A percentile compares a stretch with the other conserved stretches of the same genome.
phyloP scores from a whole-genome alignment of 1,140 invertebrate species.

The Trypoxylus dichotomus region DNA sequence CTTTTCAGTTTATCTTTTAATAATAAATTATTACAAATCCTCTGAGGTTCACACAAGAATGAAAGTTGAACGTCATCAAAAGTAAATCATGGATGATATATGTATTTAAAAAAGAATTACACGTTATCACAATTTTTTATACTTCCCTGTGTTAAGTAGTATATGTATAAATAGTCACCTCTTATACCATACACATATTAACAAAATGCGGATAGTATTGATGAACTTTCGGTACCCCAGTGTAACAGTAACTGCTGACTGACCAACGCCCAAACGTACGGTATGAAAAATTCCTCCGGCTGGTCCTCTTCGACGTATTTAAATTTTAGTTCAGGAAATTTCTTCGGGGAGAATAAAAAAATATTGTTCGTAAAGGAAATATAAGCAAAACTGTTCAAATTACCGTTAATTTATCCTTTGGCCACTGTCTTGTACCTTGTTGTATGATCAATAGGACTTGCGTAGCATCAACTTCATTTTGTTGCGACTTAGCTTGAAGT shows the following conservation, averaged over 20 bases:
- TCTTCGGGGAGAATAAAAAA: slow-evolving; percentile 68
- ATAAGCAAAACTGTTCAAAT: slow-evolving; percentile 4
- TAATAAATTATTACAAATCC: slow-evolving; percentile 25
- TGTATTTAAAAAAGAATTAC: background rate
- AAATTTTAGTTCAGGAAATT: slow-evolving; percentile 98
- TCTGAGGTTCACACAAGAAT: slow-evolving; percentile 14
- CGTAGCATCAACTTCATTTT: slow-evolving; percentile 72
- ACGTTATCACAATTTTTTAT: slow-evolving; percentile 19
- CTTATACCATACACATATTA: slow-evolving; percentile 36
- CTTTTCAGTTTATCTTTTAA: background rate
- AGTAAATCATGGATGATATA: slow-evolving; percentile 4
- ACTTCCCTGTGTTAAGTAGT: slow-evolving; percentile 4
- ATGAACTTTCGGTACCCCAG: slow-evolving; percentile 61
- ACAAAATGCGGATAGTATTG: slow-evolving; percentile 42
- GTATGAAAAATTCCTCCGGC: slow-evolving; percentile 99
- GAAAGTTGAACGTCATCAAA: background rate
- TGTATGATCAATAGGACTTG: slow-evolving; percentile 86
- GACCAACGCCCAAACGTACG: slow-evolving; percentile 96
- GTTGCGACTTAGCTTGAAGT: slow-evolving; percentile 45
- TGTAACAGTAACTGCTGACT: slow-evolving; percentile 78
- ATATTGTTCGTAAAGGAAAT: slow-evolving; percentile 13
- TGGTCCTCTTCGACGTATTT: slow-evolving; percentile 99
- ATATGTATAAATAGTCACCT: background rate
- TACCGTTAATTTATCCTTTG: slow-evolving; percentile 88
- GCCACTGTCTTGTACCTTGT: slow-evolving; percentile 85